These are phyloP conservation scores for Campylorhamphus procurvoides DNA, from an alignment of 2,113 vertebrate genomes.

Conservation along the genomic window DNA sequence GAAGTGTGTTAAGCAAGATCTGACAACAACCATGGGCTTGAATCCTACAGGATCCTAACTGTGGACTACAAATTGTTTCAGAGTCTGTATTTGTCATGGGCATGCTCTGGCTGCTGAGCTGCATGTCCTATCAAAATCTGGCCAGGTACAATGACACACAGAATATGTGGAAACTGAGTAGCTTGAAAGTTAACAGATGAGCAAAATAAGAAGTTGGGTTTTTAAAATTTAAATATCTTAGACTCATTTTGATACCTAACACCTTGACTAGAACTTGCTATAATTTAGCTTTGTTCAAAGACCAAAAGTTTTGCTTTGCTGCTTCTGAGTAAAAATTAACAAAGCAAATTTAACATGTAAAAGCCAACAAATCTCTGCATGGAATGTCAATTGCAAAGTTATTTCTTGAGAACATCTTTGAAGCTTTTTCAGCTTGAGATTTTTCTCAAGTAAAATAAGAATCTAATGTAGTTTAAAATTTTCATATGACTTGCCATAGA, in stretches of 20 bases:
- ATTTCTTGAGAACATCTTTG: background rate
- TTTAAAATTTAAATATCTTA: background rate
- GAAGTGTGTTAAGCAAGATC: background rate
- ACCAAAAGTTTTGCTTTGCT: background rate
- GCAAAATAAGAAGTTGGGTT: background rate
- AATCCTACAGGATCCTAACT: background rate
- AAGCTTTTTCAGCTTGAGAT: background rate
- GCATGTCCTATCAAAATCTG: background rate
- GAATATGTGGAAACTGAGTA: background rate
- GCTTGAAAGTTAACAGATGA: background rate
- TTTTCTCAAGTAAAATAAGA: background rate
- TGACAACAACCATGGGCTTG: rapidly evolving
- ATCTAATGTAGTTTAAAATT: background rate
- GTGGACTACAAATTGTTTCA: background rate
- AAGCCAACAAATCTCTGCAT: background rate
- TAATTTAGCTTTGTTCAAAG: background rate
- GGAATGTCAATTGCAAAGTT: background rate
- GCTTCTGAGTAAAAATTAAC: background rate
- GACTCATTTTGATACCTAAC: background rate
- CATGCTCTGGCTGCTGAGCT: background rate
- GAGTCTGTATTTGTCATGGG: background rate
- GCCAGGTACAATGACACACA: background rate
- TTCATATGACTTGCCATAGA: background rate
- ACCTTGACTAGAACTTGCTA: background rate
- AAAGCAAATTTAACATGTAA: background rate